Evolutionary conservation across 2,888 invertebrate species (phyloP).

Genomic region (Stomorhina lunata): DNA sequence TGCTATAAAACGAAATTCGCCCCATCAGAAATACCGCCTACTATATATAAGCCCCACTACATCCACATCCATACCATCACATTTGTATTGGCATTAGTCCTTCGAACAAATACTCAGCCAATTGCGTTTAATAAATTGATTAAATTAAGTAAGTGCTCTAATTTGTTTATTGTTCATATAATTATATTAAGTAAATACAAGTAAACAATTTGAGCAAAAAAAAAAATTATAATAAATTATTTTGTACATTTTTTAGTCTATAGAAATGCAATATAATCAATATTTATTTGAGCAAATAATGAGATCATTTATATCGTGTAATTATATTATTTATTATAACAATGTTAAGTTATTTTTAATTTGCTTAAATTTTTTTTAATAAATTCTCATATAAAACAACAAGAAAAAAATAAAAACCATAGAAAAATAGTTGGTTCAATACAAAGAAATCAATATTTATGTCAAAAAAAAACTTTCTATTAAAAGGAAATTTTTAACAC

Average conservation of each 20-base stretch:
- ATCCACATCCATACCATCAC: too few relatives aligned
- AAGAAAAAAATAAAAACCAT: too few relatives aligned
- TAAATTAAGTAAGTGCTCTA: slow-evolving; percentile 56
- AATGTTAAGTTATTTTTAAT: slow-evolving; percentile 1
- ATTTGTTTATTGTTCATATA: slow-evolving; percentile 57
- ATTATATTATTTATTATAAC: not conserved
- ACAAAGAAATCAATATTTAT: too few relatives aligned
- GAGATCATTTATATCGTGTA: slow-evolving; percentile 2
- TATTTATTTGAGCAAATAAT: slow-evolving; percentile 1
- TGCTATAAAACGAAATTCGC: too few relatives aligned
- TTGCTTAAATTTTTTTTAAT: not conserved
- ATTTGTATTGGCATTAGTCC: too few relatives aligned
- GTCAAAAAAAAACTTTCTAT: too few relatives aligned
- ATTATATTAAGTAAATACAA: slow-evolving; percentile 41
- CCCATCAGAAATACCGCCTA: too few relatives aligned
- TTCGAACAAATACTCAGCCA: not conserved
- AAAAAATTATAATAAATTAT: not conserved
- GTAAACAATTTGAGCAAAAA: slow-evolving; percentile 1
- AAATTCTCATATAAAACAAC: too few relatives aligned
- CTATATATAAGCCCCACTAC: too few relatives aligned
- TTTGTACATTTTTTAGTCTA: not conserved
- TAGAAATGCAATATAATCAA: not conserved
- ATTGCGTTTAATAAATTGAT: slow-evolving; percentile 38
- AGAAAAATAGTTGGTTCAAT: too few relatives aligned
- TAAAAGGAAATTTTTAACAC: too few relatives aligned